Evolutionary conservation across 2,888 invertebrate species (phyloP).

Genomic region (Halictus quadricinctus): DNA sequence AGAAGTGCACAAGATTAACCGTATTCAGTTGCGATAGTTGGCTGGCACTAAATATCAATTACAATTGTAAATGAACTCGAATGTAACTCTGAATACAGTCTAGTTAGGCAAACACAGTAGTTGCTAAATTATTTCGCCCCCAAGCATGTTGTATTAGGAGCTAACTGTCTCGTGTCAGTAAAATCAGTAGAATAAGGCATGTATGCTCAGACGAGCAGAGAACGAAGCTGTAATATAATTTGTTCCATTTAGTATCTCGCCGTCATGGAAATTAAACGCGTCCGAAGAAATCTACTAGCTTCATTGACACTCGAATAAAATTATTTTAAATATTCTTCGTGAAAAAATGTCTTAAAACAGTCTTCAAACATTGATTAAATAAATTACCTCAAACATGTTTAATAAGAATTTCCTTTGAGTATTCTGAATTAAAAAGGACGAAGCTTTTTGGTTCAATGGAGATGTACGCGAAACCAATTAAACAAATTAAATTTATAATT

Average conservation of each 20-base stretch:
- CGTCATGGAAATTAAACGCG: neutral
- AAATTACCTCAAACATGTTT: neutral
- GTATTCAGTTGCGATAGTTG: conserved; percentile 2
- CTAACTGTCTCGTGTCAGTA: neutral
- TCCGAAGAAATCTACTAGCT: neutral
- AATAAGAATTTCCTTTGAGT: neutral
- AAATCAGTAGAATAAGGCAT: neutral
- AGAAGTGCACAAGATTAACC: neutral
- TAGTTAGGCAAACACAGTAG: conserved; percentile 7
- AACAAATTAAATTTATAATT: neutral
- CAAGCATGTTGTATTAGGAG: neutral
- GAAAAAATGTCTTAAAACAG: neutral
- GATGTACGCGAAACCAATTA: neutral
- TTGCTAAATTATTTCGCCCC: conserved; percentile 12
- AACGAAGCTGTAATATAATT: neutral
- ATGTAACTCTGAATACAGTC: conserved; percentile 9
- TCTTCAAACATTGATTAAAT: neutral
- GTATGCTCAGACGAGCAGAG: neutral
- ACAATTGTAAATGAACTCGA: conserved; percentile 7
- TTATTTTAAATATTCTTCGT: neutral
- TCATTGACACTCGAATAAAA: neutral
- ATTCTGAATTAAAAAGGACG: neutral
- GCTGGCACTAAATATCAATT: conserved; percentile 5
- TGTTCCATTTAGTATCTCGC: neutral
- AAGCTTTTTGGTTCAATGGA: neutral